Evolutionary conservation across 2,113 vertebrate genomes (phyloP).

Genomic region (Rhabdornis inornatus): DNA sequence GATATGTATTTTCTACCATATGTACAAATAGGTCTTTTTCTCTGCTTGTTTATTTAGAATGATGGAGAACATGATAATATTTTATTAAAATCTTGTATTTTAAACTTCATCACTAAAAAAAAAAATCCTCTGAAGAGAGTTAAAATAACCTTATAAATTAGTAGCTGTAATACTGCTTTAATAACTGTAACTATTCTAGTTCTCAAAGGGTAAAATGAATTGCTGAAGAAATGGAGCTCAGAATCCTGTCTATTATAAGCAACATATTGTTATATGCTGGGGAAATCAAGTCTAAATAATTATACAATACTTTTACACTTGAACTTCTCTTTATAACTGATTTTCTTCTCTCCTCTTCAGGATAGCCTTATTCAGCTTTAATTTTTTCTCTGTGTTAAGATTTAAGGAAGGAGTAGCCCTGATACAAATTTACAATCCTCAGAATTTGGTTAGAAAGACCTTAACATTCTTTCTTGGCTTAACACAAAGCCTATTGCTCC

Average conservation of each 20-base stretch:
- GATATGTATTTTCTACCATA: not conserved
- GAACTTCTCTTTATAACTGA: not conserved
- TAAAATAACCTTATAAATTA: not conserved
- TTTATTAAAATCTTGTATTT: not conserved
- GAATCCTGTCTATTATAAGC: not conserved
- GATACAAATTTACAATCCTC: not conserved
- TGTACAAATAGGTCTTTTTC: not conserved
- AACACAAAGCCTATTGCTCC: not conserved
- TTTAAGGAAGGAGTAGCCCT: not conserved
- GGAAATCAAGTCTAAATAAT: not conserved
- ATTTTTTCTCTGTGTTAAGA: not conserved
- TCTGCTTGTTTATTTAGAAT: not conserved
- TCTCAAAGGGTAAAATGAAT: not conserved
- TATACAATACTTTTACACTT: not conserved
- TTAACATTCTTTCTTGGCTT: not conserved
- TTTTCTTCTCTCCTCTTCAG: not conserved
- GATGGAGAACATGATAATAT: not conserved
- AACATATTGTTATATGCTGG: not conserved
- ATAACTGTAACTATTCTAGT: not conserved
- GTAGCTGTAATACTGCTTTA: not conserved
- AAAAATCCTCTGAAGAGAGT: not conserved
- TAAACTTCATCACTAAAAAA: not conserved
- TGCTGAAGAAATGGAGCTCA: not conserved
- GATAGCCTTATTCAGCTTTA: not conserved
- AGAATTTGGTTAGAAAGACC: not conserved